Evolutionary conservation across 2,888 invertebrate species (phyloP), one percentile per base, ranked within the genome.

Genomic region (Agrochola circellaris): DNA sequence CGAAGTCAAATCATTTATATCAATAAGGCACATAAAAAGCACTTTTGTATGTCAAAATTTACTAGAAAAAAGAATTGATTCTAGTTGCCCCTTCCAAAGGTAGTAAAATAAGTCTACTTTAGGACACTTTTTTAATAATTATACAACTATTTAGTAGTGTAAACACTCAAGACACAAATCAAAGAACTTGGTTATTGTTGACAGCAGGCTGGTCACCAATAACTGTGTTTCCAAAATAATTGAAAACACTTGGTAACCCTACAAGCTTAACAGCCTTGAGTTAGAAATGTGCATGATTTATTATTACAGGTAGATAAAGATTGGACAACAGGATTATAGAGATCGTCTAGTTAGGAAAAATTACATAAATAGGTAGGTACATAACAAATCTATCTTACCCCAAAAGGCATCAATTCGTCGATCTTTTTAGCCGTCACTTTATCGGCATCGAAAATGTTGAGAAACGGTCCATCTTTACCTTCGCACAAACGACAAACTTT

Each of bases 401-500:
- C 92, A 90, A 97, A 96, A 54, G 96, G 96, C 94, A 97, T 93
- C 68, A 97, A 82, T 51, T 94, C 93, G 54, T 96, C 94, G 79
- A 97, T 95, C 90, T 96, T 96, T 86, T 93, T 95, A 0, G 95
- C 94, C n/a, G 93, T 95, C 23, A 93, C 85, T 87, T 94, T 95
- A 72, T 95, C 96, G 60, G 93, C 90, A 66, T 95, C 96, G 81
- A 97, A 97, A 79, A 97, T 97, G 79, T 97, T 95, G 15, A 96
- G 92, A 81, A 97, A 97, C 3, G 97, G 97, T 0, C 97, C 97
- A 90, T 96, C 95, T 91, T 95, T 96, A 61, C 93, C 88, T 87
- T 95, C 97, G 82, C 97, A 97, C 2, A 97, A 90, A 74, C 97
- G 91, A 87, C 97, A 97, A 30, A 96, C 91, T 92, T 96, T 96